Evolutionary conservation across 2,797 vertebrate species (phyloP).

Genomic region (Smutsia temminckii): DNA sequence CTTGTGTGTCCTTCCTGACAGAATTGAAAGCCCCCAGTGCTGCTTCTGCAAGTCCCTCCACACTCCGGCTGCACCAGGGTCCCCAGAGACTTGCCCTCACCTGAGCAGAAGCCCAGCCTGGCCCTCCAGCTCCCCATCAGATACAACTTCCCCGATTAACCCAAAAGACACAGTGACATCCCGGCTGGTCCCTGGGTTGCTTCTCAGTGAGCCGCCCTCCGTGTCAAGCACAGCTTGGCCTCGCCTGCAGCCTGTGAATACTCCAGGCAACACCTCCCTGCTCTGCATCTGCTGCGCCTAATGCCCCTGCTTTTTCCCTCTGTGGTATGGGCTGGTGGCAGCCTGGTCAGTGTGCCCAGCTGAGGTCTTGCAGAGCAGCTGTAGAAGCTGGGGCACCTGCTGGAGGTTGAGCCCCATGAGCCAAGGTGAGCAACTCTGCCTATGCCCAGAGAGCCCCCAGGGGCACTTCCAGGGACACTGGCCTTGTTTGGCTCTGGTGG

Average conservation of each 20-base stretch:
- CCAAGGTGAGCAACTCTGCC: constrained; percentile 38
- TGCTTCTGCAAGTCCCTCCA: rapidly evolving
- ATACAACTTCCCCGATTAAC: neutral
- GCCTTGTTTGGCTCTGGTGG: constrained; percentile 18
- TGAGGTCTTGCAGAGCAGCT: constrained; percentile 67
- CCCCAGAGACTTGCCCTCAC: neutral
- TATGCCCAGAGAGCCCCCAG: neutral
- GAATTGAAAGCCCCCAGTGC: rapidly evolving
- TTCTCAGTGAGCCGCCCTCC: neutral
- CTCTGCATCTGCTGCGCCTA: constrained; percentile 45
- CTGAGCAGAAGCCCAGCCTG: neutral
- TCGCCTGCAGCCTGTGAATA: neutral
- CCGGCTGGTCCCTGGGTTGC: neutral
- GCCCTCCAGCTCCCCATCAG: neutral
- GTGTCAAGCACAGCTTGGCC: neutral
- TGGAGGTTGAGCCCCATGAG: constrained; percentile 49
- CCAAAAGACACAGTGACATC: neutral
- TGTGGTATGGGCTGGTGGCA: neutral
- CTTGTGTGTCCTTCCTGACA: rapidly evolving
- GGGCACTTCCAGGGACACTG: neutral
- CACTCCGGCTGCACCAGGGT: rapidly evolving
- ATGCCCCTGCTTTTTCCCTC: constrained; percentile 67
- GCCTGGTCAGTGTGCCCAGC: constrained; percentile 48
- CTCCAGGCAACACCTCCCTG: constrained; percentile 25
- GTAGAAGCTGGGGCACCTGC: constrained; percentile 61